phyloP scores from a whole-genome alignment of 2,888 invertebrate genomes.

The Monopis laevigella region DNA sequence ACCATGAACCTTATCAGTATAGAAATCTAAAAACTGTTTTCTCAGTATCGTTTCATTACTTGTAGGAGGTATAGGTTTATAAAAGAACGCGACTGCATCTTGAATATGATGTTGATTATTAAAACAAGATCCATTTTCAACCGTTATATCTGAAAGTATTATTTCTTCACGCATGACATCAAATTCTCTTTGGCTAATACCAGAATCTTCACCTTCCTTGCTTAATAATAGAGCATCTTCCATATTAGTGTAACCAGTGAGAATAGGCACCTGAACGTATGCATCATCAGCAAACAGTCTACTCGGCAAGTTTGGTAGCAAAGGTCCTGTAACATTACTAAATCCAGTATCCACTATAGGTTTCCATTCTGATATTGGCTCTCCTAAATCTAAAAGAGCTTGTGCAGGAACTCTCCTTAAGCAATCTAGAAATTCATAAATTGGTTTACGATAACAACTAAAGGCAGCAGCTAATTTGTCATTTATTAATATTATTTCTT shows the following conservation, averaged over 20 bases:
- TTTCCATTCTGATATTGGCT: constrained; percentile 73
- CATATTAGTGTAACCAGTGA: constrained; percentile 85
- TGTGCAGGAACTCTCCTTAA: constrained; percentile 70
- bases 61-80: constrained; percentile 73
- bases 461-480: constrained; percentile 73
- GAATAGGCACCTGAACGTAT: constrained; percentile 73
- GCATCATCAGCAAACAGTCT: constrained; percentile 69
- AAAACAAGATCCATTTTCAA: constrained; percentile 65
- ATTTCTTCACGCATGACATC: constrained; percentile 72
- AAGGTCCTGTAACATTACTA: constrained; percentile 72
- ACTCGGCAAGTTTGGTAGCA: constrained; percentile 74
- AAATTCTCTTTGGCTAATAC: constrained; percentile 68
- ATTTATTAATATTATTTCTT: constrained; percentile 69
- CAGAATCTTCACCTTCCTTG: constrained; percentile 64
- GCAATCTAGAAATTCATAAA: constrained; percentile 74
- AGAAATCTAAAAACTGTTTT: constrained; percentile 74
- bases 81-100: constrained; percentile 81
- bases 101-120: constrained; percentile 73
- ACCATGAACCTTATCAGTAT: constrained; percentile 79
- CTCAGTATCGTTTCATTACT: constrained; percentile 69
- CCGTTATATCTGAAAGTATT: constrained; percentile 67
- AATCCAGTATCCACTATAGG: constrained; percentile 79
- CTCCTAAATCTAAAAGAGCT: constrained; percentile 69
- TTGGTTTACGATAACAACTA: constrained; percentile 74
- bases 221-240: constrained; percentile 77